These are phyloP conservation scores for Pheosia gnoma DNA, from an alignment of 2,888 invertebrate genomes.

Conservation along the genomic window DNA sequence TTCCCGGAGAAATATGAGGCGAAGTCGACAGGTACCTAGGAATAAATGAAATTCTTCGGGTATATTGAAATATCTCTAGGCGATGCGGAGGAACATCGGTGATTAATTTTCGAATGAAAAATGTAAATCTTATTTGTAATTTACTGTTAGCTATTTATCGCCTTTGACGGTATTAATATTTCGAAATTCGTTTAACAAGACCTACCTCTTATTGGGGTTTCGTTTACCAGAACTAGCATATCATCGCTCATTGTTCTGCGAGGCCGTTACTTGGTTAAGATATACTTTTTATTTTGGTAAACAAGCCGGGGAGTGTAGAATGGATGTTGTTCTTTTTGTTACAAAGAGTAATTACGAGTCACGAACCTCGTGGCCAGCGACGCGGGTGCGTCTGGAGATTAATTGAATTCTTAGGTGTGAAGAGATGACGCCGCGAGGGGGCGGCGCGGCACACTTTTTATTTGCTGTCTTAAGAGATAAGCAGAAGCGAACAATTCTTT, in stretches of 20 bases:
- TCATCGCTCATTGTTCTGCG: slow-evolving; percentile 64
- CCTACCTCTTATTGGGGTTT: slow-evolving; percentile 34
- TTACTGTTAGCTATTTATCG: slow-evolving; percentile 69
- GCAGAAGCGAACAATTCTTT: slow-evolving; percentile 23
- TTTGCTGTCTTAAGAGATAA: slow-evolving; percentile 34
- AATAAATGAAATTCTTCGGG: slow-evolving; percentile 77
- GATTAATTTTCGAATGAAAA: slow-evolving; percentile 73
- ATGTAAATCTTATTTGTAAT: slow-evolving; percentile 73
- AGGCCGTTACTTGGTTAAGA: slow-evolving; percentile 57
- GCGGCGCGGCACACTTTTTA: slow-evolving; percentile 54
- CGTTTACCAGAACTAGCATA: slow-evolving; percentile 48
- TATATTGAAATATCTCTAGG: slow-evolving; percentile 78
- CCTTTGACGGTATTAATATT: slow-evolving; percentile 55
- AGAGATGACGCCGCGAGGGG: slow-evolving; percentile 54
- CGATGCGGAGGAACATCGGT: slow-evolving; percentile 60
- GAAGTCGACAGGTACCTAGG: slow-evolving; percentile 61
- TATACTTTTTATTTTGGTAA: slow-evolving; percentile 56
- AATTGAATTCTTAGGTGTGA: slow-evolving; percentile 83
- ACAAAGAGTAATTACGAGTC: slow-evolving; percentile 78
- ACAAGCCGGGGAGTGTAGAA: slow-evolving; percentile 50
- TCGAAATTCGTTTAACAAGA: slow-evolving; percentile 40
- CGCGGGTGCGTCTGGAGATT: slow-evolving; percentile 68
- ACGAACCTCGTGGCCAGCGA: slow-evolving; percentile 67
- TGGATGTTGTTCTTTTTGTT: slow-evolving; percentile 55
- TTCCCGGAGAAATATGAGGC: slow-evolving; percentile 77